Percentiles rank a stretch among this genome's conserved stretches.
phyloP scores from a whole-genome alignment of 2,888 invertebrate species.

The Troilus luridus region DNA sequence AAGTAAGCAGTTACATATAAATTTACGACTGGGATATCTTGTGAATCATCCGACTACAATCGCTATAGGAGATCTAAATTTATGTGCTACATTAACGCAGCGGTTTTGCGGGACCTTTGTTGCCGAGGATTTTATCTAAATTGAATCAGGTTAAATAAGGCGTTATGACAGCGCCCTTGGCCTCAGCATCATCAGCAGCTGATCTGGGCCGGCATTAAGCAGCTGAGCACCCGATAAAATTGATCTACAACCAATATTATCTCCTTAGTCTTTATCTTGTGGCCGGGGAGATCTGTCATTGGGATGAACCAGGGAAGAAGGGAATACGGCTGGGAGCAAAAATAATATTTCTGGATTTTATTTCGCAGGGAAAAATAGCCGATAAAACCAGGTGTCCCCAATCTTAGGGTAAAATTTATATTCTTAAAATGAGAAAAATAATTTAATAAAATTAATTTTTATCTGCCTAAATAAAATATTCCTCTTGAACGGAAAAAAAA shows the following conservation, averaged over 20 bases:
- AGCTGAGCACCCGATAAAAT: constrained; percentile 8
- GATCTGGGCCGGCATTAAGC: background rate
- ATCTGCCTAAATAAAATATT: no score
- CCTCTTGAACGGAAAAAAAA: no score
- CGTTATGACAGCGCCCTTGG: constrained; percentile 25
- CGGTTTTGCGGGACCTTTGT: constrained; percentile 1
- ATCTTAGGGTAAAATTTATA: no score
- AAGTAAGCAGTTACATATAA: background rate
- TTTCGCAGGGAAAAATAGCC: no score
- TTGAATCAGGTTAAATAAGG: constrained; percentile 48
- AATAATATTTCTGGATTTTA: background rate
- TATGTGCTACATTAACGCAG: constrained; percentile 27
- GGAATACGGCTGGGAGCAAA: background rate
- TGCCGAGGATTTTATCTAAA: background rate
- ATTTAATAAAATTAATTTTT: no score
- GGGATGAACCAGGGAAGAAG: background rate
- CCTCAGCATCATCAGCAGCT: background rate
- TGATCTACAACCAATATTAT: background rate
- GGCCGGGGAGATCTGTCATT: background rate
- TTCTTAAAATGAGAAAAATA: no score
- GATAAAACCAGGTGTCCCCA: no score
- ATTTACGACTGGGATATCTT: background rate
- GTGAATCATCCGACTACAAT: background rate
- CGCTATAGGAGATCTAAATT: background rate
- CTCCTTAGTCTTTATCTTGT: background rate